Percentiles rank a stretch among this genome's conserved stretches.
Evolutionary conservation across 1,140 invertebrate species (phyloP).

Genomic region (Hylyphantes graminicola): DNA sequence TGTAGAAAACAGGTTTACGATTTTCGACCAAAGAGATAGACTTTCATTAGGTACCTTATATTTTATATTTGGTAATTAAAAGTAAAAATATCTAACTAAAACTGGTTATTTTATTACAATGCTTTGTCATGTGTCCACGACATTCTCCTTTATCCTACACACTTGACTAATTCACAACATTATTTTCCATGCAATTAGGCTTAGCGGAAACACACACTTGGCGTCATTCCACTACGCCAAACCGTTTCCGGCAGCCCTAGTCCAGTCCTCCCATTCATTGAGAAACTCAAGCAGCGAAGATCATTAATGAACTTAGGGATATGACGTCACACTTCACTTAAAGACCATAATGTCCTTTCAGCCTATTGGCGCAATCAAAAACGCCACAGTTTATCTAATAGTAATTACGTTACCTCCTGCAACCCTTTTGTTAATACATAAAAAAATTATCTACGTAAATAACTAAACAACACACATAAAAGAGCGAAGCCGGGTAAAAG

Average conservation of each 20-base stretch:
- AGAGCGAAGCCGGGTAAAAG: conserved; percentile 9
- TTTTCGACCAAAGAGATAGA: no score
- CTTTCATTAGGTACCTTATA: no score
- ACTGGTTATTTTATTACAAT: no score
- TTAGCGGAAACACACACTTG: no score
- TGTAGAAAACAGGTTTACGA: no score
- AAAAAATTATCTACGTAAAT: conserved; percentile 13
- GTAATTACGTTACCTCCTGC: conserved; percentile 34
- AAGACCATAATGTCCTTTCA: conserved; percentile 38
- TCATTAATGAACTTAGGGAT: conserved; percentile 31
- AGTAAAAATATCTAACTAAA: no score
- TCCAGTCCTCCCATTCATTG: neutral
- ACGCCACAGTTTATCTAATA: conserved; percentile 39
- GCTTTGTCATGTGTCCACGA: no score
- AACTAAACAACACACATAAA: conserved; percentile 36
- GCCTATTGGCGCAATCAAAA: conserved; percentile 41
- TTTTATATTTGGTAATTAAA: no score
- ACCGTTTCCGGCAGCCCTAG: neutral
- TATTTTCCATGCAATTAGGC: no score
- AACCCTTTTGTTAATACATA: conserved; percentile 29
- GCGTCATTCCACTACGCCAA: neutral
- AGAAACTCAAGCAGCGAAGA: neutral
- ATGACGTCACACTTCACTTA: conserved; percentile 44
- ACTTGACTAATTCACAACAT: no score
- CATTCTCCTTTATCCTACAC: no score